A percentile compares a stretch with the other conserved stretches of the same genome.
Evolutionary conservation across 2,888 invertebrate species (phyloP).

Genomic region (Tetrapedia diversipes): DNA sequence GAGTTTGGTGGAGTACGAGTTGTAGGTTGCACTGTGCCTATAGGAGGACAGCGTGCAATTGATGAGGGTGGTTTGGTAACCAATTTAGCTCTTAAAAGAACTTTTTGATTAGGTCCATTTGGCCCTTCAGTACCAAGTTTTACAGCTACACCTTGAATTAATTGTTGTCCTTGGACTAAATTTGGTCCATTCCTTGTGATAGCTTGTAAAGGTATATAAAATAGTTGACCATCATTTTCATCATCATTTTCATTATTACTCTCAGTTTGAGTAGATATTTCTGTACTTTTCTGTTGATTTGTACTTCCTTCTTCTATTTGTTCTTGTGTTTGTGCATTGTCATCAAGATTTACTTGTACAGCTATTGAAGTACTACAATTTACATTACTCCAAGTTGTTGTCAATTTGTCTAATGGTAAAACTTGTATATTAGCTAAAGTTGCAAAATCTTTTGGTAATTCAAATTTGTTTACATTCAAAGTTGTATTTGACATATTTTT

Average conservation of each 20-base stretch:
- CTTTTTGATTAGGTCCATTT: constrained; percentile 86
- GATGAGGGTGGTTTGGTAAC: constrained; percentile 85
- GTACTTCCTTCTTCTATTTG: constrained; percentile 63
- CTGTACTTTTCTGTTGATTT: constrained; percentile 77
- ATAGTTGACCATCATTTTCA: constrained; percentile 85
- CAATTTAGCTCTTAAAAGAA: constrained; percentile 86
- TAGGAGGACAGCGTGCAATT: constrained; percentile 83
- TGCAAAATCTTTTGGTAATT: constrained; percentile 77
- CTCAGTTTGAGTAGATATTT: constrained; percentile 83
- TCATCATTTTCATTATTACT: constrained; percentile 81
- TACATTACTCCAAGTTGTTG: constrained; percentile 79
- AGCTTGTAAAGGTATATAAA: constrained; percentile 86
- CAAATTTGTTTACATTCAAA: constrained; percentile 69
- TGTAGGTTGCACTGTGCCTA: constrained; percentile 85
- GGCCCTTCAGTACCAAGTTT: constrained; percentile 87
- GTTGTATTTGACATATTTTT: constrained; percentile 33
- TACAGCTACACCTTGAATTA: constrained; percentile 87
- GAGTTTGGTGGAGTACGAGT: constrained; percentile 79
- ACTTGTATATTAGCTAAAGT: constrained; percentile 78
- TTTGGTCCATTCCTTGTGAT: constrained; percentile 82
- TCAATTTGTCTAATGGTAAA: constrained; percentile 78
- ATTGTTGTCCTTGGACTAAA: constrained; percentile 80
- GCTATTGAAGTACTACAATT: constrained; percentile 84
- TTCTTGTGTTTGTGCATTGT: constrained; percentile 67
- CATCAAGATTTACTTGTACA: constrained; percentile 85